Conservation (phyloP, 2,888 invertebrate genomes). For the Temnothorax rugatulus region DNA sequence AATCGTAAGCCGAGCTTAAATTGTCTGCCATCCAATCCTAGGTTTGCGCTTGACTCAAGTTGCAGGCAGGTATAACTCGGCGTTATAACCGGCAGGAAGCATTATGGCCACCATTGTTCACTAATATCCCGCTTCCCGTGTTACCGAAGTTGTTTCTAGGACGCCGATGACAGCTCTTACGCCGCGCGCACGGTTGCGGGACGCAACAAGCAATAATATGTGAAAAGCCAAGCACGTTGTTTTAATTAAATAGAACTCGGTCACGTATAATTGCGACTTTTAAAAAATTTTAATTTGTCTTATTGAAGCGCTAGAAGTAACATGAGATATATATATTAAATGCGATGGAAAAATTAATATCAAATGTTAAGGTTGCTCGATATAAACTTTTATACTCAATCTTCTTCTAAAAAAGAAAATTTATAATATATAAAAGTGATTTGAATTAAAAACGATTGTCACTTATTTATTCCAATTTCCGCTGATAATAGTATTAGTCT, state of each 20-base stretch:
- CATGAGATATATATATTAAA: not conserved
- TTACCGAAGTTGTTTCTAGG: constrained; percentile 51
- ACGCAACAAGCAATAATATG: constrained; percentile 47
- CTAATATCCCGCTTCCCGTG: constrained; percentile 52
- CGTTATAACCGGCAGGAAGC: constrained; percentile 61
- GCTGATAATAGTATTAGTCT: not conserved
- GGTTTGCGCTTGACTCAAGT: constrained; percentile 59
- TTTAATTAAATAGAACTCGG: constrained; percentile 27
- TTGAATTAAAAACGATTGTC: not conserved
- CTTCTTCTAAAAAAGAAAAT: not conserved
- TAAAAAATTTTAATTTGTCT: not conserved
- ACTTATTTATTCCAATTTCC: constrained; percentile 10
- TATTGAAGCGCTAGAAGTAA: not conserved
- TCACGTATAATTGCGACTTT: not conserved
- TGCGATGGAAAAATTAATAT: not conserved
- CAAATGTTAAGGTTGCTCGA: not conserved
- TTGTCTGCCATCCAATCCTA: constrained; percentile 57
- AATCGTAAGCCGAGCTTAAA: constrained; percentile 59
- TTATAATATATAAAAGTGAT: not conserved
- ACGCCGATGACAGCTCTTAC: constrained; percentile 48
- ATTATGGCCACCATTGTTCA: constrained; percentile 62
- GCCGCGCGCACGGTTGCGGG: not conserved
- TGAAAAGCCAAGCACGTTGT: constrained; percentile 36
- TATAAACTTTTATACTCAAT: not conserved
- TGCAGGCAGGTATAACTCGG: constrained; percentile 58